Conservation (phyloP, 2,113 vertebrate species). For the Tautogolabrus adspersus region DNA sequence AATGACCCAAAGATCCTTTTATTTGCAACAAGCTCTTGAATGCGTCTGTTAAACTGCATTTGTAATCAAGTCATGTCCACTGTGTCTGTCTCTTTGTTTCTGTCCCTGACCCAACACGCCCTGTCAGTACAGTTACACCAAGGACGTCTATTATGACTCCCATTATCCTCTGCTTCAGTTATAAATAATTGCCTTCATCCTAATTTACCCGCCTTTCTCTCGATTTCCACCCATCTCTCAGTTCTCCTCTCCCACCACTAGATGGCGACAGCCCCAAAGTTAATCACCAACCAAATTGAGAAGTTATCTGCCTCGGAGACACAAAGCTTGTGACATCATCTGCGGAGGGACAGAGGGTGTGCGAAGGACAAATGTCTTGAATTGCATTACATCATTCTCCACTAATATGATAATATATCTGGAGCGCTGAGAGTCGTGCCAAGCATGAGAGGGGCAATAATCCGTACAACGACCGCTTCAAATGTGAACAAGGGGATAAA, state of each 20-base stretch:
- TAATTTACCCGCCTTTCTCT: constrained; percentile 19
- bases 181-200: constrained; percentile 52
- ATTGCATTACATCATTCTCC: constrained; percentile 79
- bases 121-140: constrained; percentile 38
- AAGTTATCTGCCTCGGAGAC: constrained; percentile 51
- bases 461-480: constrained; percentile 61
- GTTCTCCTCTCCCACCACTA: constrained; percentile 32
- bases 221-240: neutral
- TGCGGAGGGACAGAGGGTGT: constrained; percentile 76
- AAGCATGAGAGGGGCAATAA: constrained; percentile 73
- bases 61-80: constrained; percentile 47
- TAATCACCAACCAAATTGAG: neutral
- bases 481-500: constrained; percentile 68
- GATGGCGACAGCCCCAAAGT: constrained; percentile 54
- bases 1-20: neutral
- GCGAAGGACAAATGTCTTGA: constrained; percentile 81
- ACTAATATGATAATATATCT: constrained; percentile 80
- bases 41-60: constrained; percentile 38
- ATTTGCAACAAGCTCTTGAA: neutral
- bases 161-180: constrained; percentile 40
- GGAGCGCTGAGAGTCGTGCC: constrained; percentile 50
- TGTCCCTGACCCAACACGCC: constrained; percentile 55
- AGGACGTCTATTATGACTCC: constrained; percentile 62
- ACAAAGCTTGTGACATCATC: constrained; percentile 76
- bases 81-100: constrained; percentile 43